These are phyloP conservation scores for Amblyjoppa fuscipennis DNA, from an alignment of 2,888 invertebrate genomes.

Conservation along the genomic window DNA sequence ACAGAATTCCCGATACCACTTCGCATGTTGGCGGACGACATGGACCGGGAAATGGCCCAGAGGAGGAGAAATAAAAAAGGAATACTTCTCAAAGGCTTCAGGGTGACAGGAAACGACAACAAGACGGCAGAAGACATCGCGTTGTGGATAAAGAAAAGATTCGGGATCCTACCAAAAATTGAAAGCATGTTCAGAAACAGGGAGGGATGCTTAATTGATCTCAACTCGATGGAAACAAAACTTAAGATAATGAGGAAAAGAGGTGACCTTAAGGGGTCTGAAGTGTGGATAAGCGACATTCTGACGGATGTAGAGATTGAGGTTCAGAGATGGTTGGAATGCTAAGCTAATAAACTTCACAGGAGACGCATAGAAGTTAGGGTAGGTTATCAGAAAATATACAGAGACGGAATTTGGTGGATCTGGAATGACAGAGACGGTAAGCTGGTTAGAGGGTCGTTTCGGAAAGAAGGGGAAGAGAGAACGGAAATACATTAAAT, in stretches of 20 bases:
- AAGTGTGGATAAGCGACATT: conserved; percentile 1
- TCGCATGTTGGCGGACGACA: not conserved
- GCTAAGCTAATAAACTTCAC: not conserved
- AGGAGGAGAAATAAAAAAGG: conserved; percentile 3
- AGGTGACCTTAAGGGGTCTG: not conserved
- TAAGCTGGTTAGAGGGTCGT: not conserved
- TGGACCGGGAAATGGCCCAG: not conserved
- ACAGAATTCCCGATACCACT: not conserved
- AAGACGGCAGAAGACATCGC: conserved; percentile 5
- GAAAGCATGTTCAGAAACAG: not conserved
- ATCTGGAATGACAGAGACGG: conserved; percentile 21
- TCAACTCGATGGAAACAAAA: conserved; percentile 8
- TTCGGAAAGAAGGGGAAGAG: not conserved
- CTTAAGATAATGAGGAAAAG: conserved; percentile 4
- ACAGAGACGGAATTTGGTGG: conserved; percentile 13
- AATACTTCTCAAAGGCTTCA: conserved; percentile 2
- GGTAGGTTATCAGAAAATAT: conserved; percentile 26
- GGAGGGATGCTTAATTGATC: not conserved
- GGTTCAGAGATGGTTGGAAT: conserved; percentile 9
- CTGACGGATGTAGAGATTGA: not conserved
- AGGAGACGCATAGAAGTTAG: not conserved
- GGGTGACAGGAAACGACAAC: not conserved
- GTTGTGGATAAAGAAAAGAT: not conserved
- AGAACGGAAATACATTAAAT: not conserved
- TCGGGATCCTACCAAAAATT: not conserved